Evolutionary conservation across 2,797 vertebrate genomes (phyloP).

Genomic region (Pseudomugil gertrudae): DNA sequence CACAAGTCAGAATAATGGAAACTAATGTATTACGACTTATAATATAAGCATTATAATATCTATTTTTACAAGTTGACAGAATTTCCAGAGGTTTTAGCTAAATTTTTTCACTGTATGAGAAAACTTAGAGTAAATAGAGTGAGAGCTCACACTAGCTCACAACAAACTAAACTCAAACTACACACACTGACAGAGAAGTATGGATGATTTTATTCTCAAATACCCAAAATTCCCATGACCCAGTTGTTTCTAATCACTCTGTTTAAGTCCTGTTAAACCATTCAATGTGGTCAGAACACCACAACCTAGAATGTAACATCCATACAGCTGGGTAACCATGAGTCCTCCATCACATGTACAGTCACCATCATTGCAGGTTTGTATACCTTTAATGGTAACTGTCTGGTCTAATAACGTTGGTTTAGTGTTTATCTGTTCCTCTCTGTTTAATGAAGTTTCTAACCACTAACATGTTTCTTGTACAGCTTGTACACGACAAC

Average conservation of each 20-base stretch:
- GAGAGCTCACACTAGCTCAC: neutral
- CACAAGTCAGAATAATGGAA: neutral
- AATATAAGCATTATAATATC: neutral
- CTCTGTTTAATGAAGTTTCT: neutral
- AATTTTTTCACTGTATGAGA: neutral
- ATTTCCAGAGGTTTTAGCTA: neutral
- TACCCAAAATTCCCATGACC: no score
- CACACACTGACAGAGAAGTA: neutral
- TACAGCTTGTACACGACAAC: no score
- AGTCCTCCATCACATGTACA: neutral
- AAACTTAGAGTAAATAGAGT: neutral
- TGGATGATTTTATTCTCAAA: neutral
- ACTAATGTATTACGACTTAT: neutral
- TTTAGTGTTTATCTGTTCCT: neutral
- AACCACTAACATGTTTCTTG: neutral
- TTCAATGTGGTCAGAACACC: neutral
- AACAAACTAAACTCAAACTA: neutral
- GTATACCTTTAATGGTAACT: neutral
- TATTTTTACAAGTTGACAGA: neutral
- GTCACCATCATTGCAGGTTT: neutral
- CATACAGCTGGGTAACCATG: neutral
- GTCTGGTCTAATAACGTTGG: neutral
- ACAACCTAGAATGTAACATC: neutral
- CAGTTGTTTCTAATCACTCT: neutral
- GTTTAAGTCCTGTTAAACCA: neutral